phyloP scores from a whole-genome alignment of 2,888 invertebrate species.

The Acanthosepion esculentum region DNA sequence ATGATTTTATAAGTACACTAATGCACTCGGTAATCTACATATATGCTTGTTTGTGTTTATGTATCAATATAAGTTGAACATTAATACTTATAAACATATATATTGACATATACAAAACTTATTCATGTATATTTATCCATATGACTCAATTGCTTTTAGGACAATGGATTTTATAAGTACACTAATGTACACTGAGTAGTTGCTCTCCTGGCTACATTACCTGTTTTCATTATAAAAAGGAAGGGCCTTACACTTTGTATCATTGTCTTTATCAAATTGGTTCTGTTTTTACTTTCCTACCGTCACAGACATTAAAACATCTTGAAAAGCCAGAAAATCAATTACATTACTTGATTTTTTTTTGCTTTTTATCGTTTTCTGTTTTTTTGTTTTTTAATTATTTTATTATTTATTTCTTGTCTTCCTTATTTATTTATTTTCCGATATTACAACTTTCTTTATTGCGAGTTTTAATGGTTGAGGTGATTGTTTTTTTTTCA shows the following conservation, averaged over 20 bases:
- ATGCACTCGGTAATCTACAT: too few relatives aligned
- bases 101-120: too few relatives aligned
- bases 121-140: too few relatives aligned
- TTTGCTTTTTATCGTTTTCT: not conserved
- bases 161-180: too few relatives aligned
- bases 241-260: not conserved
- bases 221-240: too few relatives aligned
- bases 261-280: not conserved
- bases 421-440: not conserved
- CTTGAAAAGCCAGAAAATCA: not conserved
- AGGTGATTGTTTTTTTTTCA: not conserved
- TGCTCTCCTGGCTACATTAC: too few relatives aligned
- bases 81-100: too few relatives aligned
- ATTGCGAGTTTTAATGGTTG: not conserved
- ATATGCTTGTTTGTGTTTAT: too few relatives aligned
- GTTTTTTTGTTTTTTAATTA: not conserved
- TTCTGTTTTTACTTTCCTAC: not conserved
- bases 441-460: not conserved
- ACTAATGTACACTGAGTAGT: too few relatives aligned
- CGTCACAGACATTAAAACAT: not conserved
- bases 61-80: too few relatives aligned
- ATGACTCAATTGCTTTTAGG: too few relatives aligned
- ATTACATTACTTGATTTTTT: not conserved
- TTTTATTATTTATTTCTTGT: not conserved
- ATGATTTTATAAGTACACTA: too few relatives aligned